Percentiles rank a stretch among this genome's conserved stretches.
phyloP scores from a whole-genome alignment of 2,888 invertebrate genomes.

The Exocentrus adspersus region DNA sequence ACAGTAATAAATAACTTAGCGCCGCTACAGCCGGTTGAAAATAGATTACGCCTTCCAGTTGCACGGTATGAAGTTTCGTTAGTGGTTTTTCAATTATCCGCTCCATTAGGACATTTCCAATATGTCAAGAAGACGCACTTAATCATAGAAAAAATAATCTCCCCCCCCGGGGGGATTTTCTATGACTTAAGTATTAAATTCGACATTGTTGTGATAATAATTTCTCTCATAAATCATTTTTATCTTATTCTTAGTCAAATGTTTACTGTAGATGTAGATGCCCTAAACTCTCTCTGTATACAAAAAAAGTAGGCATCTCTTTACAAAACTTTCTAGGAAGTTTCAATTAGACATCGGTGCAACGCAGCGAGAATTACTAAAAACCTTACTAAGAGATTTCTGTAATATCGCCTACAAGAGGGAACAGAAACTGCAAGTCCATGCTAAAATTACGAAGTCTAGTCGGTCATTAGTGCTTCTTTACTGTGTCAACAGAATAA shows the following conservation, averaged over 20 bases:
- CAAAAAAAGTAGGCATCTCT: slow-evolving; percentile 42
- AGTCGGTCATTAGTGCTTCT: slow-evolving; percentile 42
- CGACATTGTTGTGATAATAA: no score
- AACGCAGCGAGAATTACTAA: slow-evolving; percentile 39
- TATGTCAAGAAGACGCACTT: slow-evolving; percentile 9
- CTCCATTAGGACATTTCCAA: slow-evolving; percentile 25
- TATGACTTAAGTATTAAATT: no score
- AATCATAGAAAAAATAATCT: slow-evolving; percentile 10
- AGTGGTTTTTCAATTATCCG: slow-evolving; percentile 25
- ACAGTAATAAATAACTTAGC: slow-evolving; percentile 48
- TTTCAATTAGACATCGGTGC: slow-evolving; percentile 40
- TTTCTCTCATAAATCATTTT: no score
- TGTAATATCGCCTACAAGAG: slow-evolving; percentile 24
- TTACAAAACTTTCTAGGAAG: slow-evolving; percentile 35
- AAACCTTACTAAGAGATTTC: slow-evolving; percentile 29
- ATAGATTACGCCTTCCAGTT: slow-evolving; percentile 42
- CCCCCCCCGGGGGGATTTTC: no score
- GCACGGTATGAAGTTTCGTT: slow-evolving; percentile 42
- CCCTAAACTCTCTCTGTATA: slow-evolving; percentile 25
- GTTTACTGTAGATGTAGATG: slow-evolving; percentile 30
- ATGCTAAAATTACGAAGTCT: slow-evolving; percentile 17
- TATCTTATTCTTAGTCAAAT: no score
- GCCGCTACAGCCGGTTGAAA: slow-evolving; percentile 47
- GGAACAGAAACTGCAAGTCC: slow-evolving; percentile 35
- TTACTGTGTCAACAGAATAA: slow-evolving; percentile 41